Conservation (phyloP, 2,888 invertebrate species). For the Mesorhabditis spiculigera region DNA sequence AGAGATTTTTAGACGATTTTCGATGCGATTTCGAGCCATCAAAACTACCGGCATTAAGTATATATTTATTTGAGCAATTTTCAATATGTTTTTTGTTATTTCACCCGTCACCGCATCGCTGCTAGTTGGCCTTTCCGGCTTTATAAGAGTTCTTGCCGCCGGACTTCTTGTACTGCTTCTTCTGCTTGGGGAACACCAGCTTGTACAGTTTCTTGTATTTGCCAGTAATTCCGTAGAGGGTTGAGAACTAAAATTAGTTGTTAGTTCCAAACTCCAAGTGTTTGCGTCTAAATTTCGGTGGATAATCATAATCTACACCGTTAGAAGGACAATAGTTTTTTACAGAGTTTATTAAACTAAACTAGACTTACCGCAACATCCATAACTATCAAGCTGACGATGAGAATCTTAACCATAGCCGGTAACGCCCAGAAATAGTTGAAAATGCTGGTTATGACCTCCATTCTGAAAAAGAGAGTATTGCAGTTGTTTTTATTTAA, state of each 20-base stretch:
- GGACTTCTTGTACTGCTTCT: slow-evolving; percentile 1
- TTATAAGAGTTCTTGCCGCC: background rate
- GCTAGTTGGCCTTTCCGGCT: slow-evolving; percentile 4
- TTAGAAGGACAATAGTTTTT: background rate
- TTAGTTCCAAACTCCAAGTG: no score
- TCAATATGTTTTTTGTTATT: no score
- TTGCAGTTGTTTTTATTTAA: background rate
- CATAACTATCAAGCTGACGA: background rate
- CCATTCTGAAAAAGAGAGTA: background rate
- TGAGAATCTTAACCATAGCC: background rate
- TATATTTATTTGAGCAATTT: no score
- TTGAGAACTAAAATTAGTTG: background rate
- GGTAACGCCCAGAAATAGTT: background rate
- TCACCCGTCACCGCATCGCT: background rate
- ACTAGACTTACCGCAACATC: slow-evolving; percentile 1
- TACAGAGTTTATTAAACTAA: background rate
- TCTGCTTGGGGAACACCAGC: background rate
- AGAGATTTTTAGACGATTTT: no score
- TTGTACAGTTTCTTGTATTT: slow-evolving; percentile 5
- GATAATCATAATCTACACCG: background rate
- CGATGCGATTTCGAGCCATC: no score
- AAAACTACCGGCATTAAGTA: no score
- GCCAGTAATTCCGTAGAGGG: slow-evolving; percentile 3
- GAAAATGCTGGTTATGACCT: background rate
- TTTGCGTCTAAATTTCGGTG: background rate